A percentile compares a stretch with the other conserved stretches of the same genome.
Conservation (phyloP, 2,113 vertebrate genomes). For the Uropsilus gracilis region DNA sequence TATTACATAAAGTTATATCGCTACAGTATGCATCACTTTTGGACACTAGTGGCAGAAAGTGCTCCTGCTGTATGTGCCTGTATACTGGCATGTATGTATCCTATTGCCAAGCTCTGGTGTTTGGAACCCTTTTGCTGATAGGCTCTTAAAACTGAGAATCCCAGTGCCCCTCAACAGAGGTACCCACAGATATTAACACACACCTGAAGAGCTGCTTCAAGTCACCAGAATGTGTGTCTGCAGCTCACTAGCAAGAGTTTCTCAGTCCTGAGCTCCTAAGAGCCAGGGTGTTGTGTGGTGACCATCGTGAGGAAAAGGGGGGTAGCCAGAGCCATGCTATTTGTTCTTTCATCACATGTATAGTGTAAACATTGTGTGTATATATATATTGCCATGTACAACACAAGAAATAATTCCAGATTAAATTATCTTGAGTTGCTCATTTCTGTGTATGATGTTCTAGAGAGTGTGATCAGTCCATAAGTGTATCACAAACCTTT, state of each 20-base stretch:
- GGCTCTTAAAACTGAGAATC: background rate
- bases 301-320: background rate
- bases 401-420: background rate
- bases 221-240: background rate
- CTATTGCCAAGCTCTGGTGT: background rate
- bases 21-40: background rate
- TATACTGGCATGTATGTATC: accelerated
- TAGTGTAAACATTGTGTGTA: no score
- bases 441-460: background rate
- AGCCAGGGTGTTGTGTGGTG: background rate
- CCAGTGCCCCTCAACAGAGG: no score
- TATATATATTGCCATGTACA: no score
- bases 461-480: background rate
- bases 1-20: background rate
- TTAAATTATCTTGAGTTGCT: background rate
- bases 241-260: background rate
- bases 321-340: background rate
- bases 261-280: background rate
- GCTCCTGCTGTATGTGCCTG: no score
- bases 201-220: background rate
- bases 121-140: background rate
- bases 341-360: background rate
- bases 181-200: no score
- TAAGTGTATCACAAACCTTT: background rate
- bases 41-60: background rate